Evolutionary conservation across 2,888 invertebrate genomes (phyloP).

Genomic region (Terebella lapidaria): DNA sequence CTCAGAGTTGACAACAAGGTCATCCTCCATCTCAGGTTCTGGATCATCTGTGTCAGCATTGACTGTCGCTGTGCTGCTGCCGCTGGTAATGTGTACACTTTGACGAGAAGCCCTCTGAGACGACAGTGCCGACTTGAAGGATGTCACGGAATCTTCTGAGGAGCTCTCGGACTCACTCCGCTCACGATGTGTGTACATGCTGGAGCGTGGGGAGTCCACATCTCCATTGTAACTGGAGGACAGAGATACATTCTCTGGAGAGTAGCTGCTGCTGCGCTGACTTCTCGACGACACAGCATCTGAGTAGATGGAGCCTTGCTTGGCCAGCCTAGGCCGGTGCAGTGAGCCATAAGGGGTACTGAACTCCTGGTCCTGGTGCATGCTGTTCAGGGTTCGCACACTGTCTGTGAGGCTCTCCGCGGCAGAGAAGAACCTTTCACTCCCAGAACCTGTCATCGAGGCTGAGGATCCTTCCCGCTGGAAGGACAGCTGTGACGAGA

Average conservation of each 20-base stretch:
- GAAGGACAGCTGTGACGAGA: slow-evolving; percentile 22
- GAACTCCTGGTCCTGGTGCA: not conserved
- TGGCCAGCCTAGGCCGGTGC: not conserved
- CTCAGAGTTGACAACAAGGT: not conserved
- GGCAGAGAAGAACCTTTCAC: slow-evolving; percentile 85
- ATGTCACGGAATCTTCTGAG: slow-evolving; percentile 36
- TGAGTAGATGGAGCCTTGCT: not conserved
- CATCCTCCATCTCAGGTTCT: not conserved
- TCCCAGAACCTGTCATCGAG: slow-evolving; percentile 27
- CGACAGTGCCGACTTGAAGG: slow-evolving; percentile 76
- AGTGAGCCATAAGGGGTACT: not conserved
- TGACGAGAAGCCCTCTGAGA: slow-evolving; percentile 54
- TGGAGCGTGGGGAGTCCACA: not conserved
- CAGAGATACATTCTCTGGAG: not conserved
- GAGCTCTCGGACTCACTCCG: not conserved
- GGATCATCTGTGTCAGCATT: not conserved
- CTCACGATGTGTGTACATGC: not conserved
- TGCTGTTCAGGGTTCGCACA: not conserved
- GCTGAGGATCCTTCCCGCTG: slow-evolving; percentile 16
- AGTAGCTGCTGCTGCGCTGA: not conserved
- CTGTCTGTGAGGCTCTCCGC: slow-evolving; percentile 67
- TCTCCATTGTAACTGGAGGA: not conserved
- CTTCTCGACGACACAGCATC: not conserved
- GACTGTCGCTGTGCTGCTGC: not conserved
- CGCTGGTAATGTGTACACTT: not conserved